phyloP scores from a whole-genome alignment of 2,113 vertebrate genomes.

The Microcebus griseorufus region DNA sequence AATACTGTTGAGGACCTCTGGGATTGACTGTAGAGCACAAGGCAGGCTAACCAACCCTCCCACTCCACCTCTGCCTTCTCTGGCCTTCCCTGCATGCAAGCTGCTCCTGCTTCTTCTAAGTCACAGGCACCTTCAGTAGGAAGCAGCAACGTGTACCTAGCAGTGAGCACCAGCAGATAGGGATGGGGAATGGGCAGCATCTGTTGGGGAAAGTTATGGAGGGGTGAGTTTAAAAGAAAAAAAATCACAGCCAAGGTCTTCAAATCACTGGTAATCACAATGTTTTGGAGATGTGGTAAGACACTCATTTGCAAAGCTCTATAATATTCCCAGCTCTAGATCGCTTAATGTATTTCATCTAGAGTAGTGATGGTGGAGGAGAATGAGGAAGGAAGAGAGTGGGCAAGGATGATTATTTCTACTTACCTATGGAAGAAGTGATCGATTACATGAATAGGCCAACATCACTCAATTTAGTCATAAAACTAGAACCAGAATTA shows the following conservation, averaged over 20 bases:
- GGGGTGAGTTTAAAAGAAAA: neutral
- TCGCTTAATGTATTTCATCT: neutral
- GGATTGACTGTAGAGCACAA: neutral
- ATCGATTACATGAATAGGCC: neutral
- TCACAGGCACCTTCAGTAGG: neutral
- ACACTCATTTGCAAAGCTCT: neutral
- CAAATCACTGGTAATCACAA: neutral
- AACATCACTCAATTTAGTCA: neutral
- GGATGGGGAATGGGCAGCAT: too few species aligned
- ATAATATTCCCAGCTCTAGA: neutral
- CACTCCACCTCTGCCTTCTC: neutral
- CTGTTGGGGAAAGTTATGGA: neutral
- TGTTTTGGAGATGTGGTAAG: neutral
- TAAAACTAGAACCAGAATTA: neutral
- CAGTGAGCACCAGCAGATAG: neutral
- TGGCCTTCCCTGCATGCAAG: neutral
- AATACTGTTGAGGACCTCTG: neutral
- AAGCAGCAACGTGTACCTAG: neutral
- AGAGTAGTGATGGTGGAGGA: neutral
- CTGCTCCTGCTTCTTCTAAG: neutral
- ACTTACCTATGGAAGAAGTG: neutral
- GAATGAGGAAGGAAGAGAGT: neutral
- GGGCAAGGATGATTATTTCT: neutral
- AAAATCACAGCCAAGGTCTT: neutral
- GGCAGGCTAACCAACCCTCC: fast-evolving